phyloP scores from a whole-genome alignment of 2,888 invertebrate genomes.

The Taphrorychus bicolor region DNA sequence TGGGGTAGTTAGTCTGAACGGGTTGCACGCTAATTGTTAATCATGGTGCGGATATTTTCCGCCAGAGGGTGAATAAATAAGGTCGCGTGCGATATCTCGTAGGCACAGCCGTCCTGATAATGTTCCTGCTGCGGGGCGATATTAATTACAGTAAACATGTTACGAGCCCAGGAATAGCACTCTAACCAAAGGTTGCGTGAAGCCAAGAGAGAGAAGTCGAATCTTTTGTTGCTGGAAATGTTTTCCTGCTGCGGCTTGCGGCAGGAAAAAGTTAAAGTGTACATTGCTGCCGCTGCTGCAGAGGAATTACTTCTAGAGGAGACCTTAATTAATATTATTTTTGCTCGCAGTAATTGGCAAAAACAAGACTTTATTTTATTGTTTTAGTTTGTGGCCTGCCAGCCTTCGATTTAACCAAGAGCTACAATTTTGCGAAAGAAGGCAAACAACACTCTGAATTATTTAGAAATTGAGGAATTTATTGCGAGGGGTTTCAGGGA shows the following conservation, averaged over 20 bases:
- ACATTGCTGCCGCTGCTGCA: neutral
- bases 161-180: constrained; percentile 1
- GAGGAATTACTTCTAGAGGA: neutral
- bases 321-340: constrained; percentile 6
- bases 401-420: too few species aligned
- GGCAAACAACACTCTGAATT: too few species aligned
- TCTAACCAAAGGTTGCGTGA: neutral
- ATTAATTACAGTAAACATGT: constrained; percentile 36
- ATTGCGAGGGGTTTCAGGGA: too few species aligned
- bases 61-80: constrained; percentile 45
- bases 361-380: neutral
- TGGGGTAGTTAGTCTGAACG: constrained; percentile 26
- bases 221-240: neutral
- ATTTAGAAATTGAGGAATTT: too few species aligned
- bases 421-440: too few species aligned
- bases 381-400: too few species aligned
- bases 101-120: constrained; percentile 46
- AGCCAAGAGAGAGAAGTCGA: neutral
- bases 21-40: constrained; percentile 36
- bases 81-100: constrained; percentile 50
- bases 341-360: neutral
- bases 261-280: neutral
- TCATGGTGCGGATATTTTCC: constrained; percentile 34
- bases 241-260: neutral
- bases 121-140: constrained; percentile 20